Percentiles rank a stretch among this genome's conserved stretches.
Conservation (phyloP, 2,113 vertebrate species). For the Eurypyga helias region DNA sequence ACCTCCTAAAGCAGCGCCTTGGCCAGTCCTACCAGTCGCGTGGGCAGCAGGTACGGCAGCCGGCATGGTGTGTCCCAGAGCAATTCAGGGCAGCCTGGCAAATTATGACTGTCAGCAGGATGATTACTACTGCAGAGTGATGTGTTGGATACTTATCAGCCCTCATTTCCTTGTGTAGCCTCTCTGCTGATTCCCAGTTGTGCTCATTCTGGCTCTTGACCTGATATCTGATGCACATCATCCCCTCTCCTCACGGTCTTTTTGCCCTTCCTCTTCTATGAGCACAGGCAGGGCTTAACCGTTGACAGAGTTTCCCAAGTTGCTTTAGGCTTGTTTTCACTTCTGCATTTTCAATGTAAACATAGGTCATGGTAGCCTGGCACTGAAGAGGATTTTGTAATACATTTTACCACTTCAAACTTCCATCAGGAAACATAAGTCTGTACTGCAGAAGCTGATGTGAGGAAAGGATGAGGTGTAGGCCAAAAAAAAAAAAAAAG, state of each 20-base stretch:
- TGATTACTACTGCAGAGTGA: neutral
- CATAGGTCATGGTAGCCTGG: neutral
- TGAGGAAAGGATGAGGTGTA: neutral
- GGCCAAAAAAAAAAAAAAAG: neutral
- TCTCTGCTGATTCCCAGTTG: neutral
- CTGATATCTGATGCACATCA: neutral
- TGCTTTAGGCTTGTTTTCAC: neutral
- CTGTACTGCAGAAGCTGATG: neutral
- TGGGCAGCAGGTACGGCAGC: neutral
- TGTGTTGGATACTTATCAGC: neutral
- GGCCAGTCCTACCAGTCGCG: neutral
- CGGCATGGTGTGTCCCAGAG: accelerated
- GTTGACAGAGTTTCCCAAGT: neutral
- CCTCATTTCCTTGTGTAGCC: neutral
- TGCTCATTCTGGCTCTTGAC: neutral
- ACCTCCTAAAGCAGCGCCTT: neutral
- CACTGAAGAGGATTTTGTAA: neutral
- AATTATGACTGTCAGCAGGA: neutral
- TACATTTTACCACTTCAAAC: neutral
- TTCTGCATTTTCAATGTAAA: neutral
- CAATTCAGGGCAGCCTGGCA: neutral
- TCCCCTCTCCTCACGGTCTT: neutral
- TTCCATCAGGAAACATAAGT: neutral
- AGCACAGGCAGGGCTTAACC: neutral
- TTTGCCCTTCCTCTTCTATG: neutral